Evolutionary conservation across 2,888 invertebrate species (phyloP), one percentile per base, ranked within the genome.

Genomic region (Melanostoma scalare): DNA sequence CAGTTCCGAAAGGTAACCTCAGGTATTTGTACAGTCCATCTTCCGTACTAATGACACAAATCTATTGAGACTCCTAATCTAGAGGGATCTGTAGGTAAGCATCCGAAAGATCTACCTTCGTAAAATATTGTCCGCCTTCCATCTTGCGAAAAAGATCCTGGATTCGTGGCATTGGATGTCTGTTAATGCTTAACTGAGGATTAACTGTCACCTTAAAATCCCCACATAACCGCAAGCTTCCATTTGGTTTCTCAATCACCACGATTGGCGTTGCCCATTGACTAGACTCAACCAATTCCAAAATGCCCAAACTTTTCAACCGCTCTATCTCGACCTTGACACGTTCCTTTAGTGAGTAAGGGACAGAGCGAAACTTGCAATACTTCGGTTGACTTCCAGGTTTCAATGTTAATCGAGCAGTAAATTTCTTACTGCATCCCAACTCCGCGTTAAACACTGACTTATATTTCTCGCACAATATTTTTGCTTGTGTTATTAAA

Each of bases 281-380:
- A 30, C 75, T 75, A 20, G 65, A 30, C 46, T 46, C 35, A 60
- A 76, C 33, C 63, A 75, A 76, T 76, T 85, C 75, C 72, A 68
- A 79, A 72, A 63, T 68, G 4, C 20, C 9, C 3, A 31, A 35
- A 4, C 31, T 61, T 40, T 3, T 30, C 31, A 68, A 50, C 6
- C 75, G 52, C 33, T 58, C 53, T 50, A 60, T 68, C 55, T 68
- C 75, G 6, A 33, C 42, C 9, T 68, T 58, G n/a, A 76, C 58
- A 3, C 38, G 67, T n/a, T 55, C 65, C 5, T 58, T 46, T 35
- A 46, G 69, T 3, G 58, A 42, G 50, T 60, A 72, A 6, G 71
- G 71, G 9, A 60, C n/a, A 38, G 50, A 30, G 50, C 50, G 50
- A 50, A 30, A n/a, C 30, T 50, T 50, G 8, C 50, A 50, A n/a